phyloP scores from a whole-genome alignment of 2,888 invertebrate genomes.

The Alitta virens region DNA sequence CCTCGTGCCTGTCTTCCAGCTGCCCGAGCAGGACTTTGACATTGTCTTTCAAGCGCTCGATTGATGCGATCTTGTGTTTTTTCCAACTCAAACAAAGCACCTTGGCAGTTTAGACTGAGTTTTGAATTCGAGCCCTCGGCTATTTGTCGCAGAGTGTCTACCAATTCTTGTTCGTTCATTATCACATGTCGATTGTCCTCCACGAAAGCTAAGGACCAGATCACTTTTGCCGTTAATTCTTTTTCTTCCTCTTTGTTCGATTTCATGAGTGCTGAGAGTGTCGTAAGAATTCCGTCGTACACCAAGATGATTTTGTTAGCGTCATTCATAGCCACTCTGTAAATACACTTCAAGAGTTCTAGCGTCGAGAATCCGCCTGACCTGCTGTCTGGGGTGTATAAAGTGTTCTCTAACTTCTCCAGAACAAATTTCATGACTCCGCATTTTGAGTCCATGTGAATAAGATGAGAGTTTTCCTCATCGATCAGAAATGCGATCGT shows the following conservation, averaged over 20 bases:
- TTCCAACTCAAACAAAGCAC: constrained; percentile 12
- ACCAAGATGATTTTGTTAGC: constrained; percentile 15
- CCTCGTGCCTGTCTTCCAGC: background rate
- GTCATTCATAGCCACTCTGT: constrained; percentile 14
- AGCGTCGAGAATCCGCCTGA: constrained; percentile 8
- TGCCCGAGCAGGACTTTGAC: constrained; percentile 5
- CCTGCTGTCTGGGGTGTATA: constrained; percentile 3
- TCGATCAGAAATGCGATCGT: constrained; percentile 14
- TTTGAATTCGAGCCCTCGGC: background rate
- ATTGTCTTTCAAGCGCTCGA: constrained; percentile 10
- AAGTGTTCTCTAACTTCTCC: constrained; percentile 12
- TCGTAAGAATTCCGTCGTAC: constrained; percentile 6
- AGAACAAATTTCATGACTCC: constrained; percentile 14
- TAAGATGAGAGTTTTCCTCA: constrained; percentile 14
- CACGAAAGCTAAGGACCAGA: constrained; percentile 13
- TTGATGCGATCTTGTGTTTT: constrained; percentile 14
- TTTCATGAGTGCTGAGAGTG: background rate
- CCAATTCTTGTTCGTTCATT: constrained; percentile 5
- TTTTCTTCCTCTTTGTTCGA: constrained; percentile 1
- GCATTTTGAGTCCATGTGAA: constrained; percentile 1
- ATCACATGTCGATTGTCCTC: constrained; percentile 15
- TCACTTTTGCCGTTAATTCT: background rate
- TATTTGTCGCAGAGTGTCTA: background rate
- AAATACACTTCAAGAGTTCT: constrained; percentile 9
- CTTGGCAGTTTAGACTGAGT: background rate